These are phyloP conservation scores for Apodemia duryi DNA, from an alignment of 2,888 invertebrate species.

Conservation along the genomic window DNA sequence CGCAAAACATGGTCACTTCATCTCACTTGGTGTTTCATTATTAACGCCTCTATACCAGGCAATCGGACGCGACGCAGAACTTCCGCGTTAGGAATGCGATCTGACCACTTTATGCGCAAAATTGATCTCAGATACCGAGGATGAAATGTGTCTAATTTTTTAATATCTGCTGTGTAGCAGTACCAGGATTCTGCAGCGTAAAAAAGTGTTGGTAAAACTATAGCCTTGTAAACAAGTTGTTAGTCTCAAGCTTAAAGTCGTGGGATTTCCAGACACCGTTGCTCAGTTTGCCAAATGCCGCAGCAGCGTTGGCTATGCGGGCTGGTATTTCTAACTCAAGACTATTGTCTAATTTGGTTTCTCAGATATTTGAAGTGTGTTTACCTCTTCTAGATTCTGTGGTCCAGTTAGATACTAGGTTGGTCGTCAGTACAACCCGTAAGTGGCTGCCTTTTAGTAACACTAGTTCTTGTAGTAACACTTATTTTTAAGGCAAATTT, in stretches of 20 bases:
- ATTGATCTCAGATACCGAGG: too few species aligned
- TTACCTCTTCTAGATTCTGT: conserved; percentile 14
- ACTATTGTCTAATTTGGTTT: conserved; percentile 16
- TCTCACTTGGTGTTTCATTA: too few species aligned
- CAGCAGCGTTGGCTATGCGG: conserved; percentile 20
- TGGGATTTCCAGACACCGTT: conserved; percentile 23
- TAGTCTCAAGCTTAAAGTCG: conserved; percentile 23
- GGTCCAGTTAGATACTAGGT: not conserved
- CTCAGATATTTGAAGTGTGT: conserved; percentile 19
- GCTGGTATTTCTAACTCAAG: conserved; percentile 6
- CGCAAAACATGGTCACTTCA: too few species aligned
- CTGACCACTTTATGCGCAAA: too few species aligned
- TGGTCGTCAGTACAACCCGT: not conserved
- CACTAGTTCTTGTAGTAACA: too few species aligned
- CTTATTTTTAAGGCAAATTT: too few species aligned
- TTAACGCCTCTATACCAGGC: too few species aligned
- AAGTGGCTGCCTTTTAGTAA: too few species aligned
- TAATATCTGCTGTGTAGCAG: too few species aligned
- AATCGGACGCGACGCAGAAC: too few species aligned
- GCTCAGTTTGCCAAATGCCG: conserved; percentile 18
- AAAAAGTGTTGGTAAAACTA: conserved; percentile 22
- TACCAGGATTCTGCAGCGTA: conserved; percentile 15
- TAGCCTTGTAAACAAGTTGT: conserved; percentile 23
- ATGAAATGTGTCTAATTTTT: too few species aligned
- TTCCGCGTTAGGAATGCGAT: too few species aligned